Base-by-base conservation (phyloP, 2,888 invertebrate genomes). In the Archips crataeganus region DNA sequence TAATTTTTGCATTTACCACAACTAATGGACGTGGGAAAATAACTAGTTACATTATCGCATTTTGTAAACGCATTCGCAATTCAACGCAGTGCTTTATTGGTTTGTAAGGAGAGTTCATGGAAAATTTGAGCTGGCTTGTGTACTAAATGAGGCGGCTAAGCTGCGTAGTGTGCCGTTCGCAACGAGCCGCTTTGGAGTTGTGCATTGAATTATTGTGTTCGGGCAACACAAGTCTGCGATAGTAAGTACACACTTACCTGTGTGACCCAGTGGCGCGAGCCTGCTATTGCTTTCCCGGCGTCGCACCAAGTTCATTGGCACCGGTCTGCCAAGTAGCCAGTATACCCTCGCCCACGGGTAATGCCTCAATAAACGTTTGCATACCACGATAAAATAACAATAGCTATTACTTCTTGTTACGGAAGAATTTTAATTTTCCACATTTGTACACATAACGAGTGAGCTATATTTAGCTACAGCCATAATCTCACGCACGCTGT, bases 261-360 rank as follows among this genome's bases (percentile, higher is more conserved):
- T 86, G 84, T 91, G 90, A 91, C 91, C 92, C 87, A 90, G 88
- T 91, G 82, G 84, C 84, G 85, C 84, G 84, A 87, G 83, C 83
- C 85, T 87, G 87, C 85, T 86, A 87, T 89, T 88, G 90, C 91
- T 91, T 91, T 91, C 91, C 90, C 90, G 85, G 74, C 87, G 85
- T 85, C 85, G 85, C 84, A 85, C 85, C 87, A 90, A 92, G 92
- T 92, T 93, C 92, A 92, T 92, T 92, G 91, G 90, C 91, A 91
- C 86, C 84, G 78, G 77, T 78, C 83, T 77, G 77, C 78, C 81
- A 78, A 54, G 80, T 81, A 81, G 80, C 78, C 49, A 82, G 80
- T 79, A 73, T 81, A 79, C 81, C 80, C 76, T 79, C 79, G 77
- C 82, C 77, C 80, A 79, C 77, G 78, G 80, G 81, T 82, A 84